A percentile compares a stretch with the other conserved stretches of the same genome.
Conservation (phyloP, 1,140 invertebrate genomes). For the Mycetomoellerius zeteki region DNA sequence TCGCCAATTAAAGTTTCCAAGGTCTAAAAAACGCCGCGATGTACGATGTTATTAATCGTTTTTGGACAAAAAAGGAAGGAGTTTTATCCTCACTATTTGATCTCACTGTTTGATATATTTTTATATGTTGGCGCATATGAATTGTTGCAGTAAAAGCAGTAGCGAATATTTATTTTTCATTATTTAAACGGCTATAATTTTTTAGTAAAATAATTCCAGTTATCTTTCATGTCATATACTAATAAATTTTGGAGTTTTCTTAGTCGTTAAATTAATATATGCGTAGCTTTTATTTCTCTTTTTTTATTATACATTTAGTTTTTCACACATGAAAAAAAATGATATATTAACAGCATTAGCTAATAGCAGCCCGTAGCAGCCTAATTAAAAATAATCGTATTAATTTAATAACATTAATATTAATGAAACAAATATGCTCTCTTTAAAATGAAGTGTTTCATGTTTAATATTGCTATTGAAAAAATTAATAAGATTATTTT, state of each 20-base stretch:
- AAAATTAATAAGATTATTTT: neutral
- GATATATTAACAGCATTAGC: no score
- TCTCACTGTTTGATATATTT: neutral
- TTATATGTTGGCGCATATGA: neutral
- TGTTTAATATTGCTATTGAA: neutral
- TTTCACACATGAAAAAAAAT: no score
- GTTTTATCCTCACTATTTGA: neutral
- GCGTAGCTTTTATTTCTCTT: neutral
- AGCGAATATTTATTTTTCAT: neutral
- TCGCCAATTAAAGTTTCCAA: constrained; percentile 31
- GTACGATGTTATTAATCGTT: neutral
- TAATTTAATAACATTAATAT: no score
- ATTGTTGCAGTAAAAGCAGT: neutral
- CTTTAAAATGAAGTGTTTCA: neutral
- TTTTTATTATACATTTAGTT: neutral
- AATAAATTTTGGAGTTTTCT: neutral
- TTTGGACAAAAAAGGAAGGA: neutral
- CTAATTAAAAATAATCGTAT: no score
- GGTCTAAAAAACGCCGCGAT: neutral
- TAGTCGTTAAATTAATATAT: neutral
- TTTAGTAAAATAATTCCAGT: neutral
- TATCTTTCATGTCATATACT: neutral
- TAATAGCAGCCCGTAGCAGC: no score
- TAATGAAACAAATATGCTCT: neutral
- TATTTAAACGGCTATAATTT: neutral